Evolutionary conservation across 2,113 vertebrate species (phyloP).

Genomic region (Meriones unguiculatus): DNA sequence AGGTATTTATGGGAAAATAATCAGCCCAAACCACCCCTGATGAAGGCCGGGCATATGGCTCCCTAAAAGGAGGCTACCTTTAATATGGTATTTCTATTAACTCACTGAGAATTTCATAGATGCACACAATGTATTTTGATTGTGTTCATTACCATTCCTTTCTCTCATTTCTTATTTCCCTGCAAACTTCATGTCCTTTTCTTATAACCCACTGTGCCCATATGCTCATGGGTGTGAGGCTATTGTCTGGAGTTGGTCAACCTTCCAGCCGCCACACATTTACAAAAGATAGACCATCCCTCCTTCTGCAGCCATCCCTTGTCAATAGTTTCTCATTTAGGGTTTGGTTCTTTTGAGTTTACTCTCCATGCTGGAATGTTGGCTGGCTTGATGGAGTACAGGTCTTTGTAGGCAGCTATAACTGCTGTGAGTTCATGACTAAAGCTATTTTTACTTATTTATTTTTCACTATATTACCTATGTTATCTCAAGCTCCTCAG

Average conservation of each 20-base stretch:
- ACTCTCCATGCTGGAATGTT: not conserved
- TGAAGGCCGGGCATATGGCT: not conserved
- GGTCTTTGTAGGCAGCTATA: no score
- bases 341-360: not conserved
- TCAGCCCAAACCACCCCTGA: not conserved
- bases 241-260: not conserved
- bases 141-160: not conserved
- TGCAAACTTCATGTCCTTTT: not conserved
- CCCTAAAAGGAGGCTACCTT: not conserved
- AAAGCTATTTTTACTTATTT: not conserved
- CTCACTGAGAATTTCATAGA: not conserved
- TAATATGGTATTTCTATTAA: not conserved
- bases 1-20: not conserved
- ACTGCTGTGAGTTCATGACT: not conserved
- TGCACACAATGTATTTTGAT: not conserved
- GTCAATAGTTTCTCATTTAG: no score
- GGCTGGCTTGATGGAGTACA: no score
- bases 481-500: not conserved
- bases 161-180: not conserved
- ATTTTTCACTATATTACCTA: not conserved
- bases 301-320: not conserved
- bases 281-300: not conserved
- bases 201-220: not conserved
- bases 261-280: not conserved
- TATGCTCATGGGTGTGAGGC: not conserved